phyloP scores from a whole-genome alignment of 2,113 vertebrate species.

The Strix aluco region DNA sequence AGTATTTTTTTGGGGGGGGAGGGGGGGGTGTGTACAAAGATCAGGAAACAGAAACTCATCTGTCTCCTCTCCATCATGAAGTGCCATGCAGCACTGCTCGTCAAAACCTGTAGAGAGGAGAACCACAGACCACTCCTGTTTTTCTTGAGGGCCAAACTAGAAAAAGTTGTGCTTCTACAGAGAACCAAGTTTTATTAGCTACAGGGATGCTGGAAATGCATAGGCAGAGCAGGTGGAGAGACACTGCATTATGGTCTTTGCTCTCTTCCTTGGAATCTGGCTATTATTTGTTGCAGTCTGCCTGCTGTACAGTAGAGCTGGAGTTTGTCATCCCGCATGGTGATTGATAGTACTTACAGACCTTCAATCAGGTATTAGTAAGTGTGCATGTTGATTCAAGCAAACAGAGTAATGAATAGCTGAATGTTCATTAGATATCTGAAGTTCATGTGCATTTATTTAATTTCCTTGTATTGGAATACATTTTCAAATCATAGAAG shows the following conservation, averaged over 20 bases:
- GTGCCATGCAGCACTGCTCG: neutral
- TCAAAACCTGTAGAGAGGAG: neutral
- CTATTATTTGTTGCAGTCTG: neutral
- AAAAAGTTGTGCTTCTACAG: neutral
- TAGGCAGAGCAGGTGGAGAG: neutral
- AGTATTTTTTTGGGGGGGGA: neutral
- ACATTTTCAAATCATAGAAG: neutral
- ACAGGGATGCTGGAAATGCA: neutral
- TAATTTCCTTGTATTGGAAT: neutral
- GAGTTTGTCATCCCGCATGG: neutral
- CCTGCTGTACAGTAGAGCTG: neutral
- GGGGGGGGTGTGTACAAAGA: neutral
- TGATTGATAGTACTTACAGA: neutral
- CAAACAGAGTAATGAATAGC: neutral
- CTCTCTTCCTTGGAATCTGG: neutral
- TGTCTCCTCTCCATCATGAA: neutral
- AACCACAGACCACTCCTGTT: neutral
- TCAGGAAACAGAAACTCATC: neutral
- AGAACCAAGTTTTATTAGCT: neutral
- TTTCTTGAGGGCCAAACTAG: neutral
- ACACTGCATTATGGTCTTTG: neutral
- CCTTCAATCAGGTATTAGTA: neutral
- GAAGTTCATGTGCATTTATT: neutral
- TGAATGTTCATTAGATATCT: neutral
- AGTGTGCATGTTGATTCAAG: neutral